Evolutionary conservation across 2,113 vertebrate species (phyloP).

Genomic region (Macquaria australasica): DNA sequence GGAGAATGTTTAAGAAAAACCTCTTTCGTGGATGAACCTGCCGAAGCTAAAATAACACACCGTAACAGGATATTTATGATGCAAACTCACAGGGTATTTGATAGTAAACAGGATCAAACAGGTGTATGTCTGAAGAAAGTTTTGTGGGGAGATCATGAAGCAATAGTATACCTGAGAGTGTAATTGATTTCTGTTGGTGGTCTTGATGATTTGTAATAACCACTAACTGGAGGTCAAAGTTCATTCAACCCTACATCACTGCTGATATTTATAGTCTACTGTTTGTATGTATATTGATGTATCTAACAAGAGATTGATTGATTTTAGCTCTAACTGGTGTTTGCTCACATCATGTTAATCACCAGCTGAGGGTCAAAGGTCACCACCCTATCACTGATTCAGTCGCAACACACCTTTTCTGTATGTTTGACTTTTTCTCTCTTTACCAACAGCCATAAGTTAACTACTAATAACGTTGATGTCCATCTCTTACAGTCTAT

Average conservation of each 20-base stretch:
- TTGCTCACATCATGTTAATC: slow-evolving; percentile 1
- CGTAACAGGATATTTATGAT: neutral
- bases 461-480: neutral
- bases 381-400: neutral
- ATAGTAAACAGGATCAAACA: neutral
- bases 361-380: slow-evolving; percentile 28
- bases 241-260: slow-evolving; percentile 8
- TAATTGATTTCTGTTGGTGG: slow-evolving; percentile 36
- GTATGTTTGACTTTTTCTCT: slow-evolving; percentile 19
- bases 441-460: neutral
- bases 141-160: neutral
- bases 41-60: too few relatives aligned
- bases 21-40: too few relatives aligned
- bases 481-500: neutral
- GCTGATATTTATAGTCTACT: slow-evolving; percentile 34
- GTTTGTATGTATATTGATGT: slow-evolving; percentile 40
- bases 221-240: slow-evolving; percentile 42
- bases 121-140: neutral
- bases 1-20: neutral
- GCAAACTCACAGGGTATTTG: neutral
- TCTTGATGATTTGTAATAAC: slow-evolving; percentile 39
- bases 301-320: slow-evolving; percentile 40
- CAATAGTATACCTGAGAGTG: neutral
- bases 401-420: neutral
- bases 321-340: neutral